A percentile compares a stretch with the other conserved stretches of the same genome.
Evolutionary conservation across 2,113 vertebrate genomes (phyloP).

Genomic region (Procavia capensis): DNA sequence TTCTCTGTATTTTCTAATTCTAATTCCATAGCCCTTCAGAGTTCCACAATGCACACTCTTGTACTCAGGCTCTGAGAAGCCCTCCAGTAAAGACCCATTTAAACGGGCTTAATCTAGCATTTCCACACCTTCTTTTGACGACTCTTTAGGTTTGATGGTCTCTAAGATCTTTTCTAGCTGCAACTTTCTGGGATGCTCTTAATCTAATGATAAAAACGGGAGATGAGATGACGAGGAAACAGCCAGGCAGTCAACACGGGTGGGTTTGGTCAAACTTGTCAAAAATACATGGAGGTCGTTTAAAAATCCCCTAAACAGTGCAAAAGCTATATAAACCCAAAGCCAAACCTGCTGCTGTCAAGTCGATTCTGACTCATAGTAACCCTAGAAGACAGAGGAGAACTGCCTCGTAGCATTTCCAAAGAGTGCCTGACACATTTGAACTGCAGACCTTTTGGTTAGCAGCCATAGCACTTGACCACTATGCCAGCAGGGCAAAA

Average conservation of each 20-base stretch:
- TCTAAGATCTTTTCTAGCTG: background rate
- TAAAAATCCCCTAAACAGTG: background rate
- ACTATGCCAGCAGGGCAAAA: too few relatives aligned
- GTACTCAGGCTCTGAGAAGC: background rate
- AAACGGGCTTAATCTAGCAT: background rate
- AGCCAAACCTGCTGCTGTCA: too few relatives aligned
- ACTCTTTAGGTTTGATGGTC: background rate
- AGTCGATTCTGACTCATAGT: too few relatives aligned
- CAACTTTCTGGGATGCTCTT: background rate
- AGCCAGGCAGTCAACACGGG: background rate
- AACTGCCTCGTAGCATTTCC: too few relatives aligned
- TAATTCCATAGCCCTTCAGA: background rate
- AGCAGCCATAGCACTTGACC: too few relatives aligned
- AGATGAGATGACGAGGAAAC: background rate
- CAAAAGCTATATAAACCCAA: background rate
- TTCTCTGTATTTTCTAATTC: too few relatives aligned
- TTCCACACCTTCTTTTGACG: background rate
- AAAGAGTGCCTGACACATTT: too few relatives aligned
- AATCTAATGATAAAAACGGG: background rate
- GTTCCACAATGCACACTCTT: accelerated
- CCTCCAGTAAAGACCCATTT: background rate
- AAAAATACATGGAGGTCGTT: background rate
- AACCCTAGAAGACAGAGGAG: too few relatives aligned
- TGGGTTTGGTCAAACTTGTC: background rate
- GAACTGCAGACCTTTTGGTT: too few relatives aligned